These are phyloP conservation scores for Carlito syrichta DNA, from an alignment of 2,113 vertebrate genomes.

Conservation along the genomic window DNA sequence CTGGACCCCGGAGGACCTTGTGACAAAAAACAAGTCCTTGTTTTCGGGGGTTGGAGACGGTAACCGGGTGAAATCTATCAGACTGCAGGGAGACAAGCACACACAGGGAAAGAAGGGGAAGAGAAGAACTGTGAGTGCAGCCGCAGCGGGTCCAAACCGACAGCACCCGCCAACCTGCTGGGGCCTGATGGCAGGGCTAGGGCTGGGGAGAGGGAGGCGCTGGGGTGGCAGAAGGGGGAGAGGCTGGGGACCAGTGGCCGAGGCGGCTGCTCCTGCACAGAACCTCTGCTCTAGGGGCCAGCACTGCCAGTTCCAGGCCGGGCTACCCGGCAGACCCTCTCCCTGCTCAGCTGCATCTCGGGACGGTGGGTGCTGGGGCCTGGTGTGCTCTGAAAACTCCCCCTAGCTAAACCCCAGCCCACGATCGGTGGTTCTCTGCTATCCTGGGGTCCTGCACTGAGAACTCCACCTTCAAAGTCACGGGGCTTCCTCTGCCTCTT, in stretches of 20 bases:
- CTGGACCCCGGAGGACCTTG: conserved; percentile 94
- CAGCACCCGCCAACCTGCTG: conserved; percentile 54
- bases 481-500: conserved; percentile 47
- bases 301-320: not conserved
- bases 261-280: not conserved
- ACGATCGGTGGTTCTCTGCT: conserved; percentile 30
- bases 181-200: not conserved
- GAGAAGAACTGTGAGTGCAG: conserved; percentile 83
- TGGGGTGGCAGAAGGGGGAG: not conserved
- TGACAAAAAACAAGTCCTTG: conserved; percentile 99
- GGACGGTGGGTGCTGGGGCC: conserved; percentile 27
- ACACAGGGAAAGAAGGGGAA: conserved; percentile 82
- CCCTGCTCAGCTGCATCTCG: not conserved
- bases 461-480: conserved; percentile 61
- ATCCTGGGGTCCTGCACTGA: conserved; percentile 62
- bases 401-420: conserved; percentile 56
- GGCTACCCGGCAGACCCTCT: not conserved
- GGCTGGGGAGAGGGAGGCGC: not conserved
- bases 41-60: conserved; percentile 99
- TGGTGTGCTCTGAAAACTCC: conserved; percentile 41
- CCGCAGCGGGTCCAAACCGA: conserved; percentile 61
- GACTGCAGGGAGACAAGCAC: conserved; percentile 87
- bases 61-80: conserved; percentile 98
- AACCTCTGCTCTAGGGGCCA: not conserved
- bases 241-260: not conserved